Conservation (phyloP, 1,140 invertebrate species). For the Drosophila albomicans region DNA sequence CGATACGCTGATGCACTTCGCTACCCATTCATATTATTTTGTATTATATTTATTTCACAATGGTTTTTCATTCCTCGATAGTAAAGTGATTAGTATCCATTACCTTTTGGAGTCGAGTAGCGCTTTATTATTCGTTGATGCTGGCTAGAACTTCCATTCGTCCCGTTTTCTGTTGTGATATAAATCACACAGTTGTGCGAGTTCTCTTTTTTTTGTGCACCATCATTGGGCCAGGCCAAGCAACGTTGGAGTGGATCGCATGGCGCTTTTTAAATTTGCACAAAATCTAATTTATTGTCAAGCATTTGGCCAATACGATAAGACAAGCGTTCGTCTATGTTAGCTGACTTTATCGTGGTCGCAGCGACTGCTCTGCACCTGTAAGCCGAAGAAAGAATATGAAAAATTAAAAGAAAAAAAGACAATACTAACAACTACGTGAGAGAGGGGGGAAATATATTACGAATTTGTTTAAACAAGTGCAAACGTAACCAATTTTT, state of each 20-base stretch:
- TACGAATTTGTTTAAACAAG: constrained; percentile 74
- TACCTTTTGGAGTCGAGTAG: constrained; percentile 2
- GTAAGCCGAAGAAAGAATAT: constrained; percentile 51
- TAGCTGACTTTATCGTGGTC: constrained; percentile 58
- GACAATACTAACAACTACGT: not conserved
- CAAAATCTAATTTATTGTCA: constrained; percentile 81
- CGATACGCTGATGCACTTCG: constrained; percentile 1
- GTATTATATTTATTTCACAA: not conserved
- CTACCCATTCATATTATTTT: constrained; percentile 1
- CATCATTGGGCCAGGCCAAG: constrained; percentile 55
- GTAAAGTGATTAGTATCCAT: not conserved
- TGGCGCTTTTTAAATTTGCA: constrained; percentile 59
- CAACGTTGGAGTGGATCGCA: constrained; percentile 56
- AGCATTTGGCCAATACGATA: constrained; percentile 67
- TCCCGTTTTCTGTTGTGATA: constrained; percentile 48
- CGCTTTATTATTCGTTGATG: constrained; percentile 21
- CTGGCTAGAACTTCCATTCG: constrained; percentile 28
- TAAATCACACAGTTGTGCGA: constrained; percentile 70
- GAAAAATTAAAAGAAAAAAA: constrained; percentile 39
- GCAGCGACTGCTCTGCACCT: constrained; percentile 55
- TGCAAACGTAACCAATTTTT: constrained; percentile 76
- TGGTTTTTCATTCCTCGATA: not conserved
- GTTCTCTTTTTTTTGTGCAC: constrained; percentile 55
- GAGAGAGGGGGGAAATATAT: not conserved
- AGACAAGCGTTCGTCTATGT: constrained; percentile 56